phyloP scores from a whole-genome alignment of 1,140 invertebrate species.

The Dreissena polymorpha region DNA sequence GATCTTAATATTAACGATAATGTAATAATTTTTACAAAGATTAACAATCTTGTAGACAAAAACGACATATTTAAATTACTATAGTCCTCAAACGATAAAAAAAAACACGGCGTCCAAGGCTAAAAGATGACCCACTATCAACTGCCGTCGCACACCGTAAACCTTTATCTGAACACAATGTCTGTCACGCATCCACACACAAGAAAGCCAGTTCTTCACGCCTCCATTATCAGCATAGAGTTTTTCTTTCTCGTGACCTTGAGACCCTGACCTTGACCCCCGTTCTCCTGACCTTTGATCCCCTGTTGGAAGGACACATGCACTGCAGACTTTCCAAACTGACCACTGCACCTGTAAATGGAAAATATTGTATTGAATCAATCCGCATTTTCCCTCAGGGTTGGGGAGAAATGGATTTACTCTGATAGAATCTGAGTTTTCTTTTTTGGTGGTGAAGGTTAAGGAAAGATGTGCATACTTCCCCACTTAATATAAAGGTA shows the following conservation, averaged over 20 bases:
- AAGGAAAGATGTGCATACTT: no score
- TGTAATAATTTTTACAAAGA: no score
- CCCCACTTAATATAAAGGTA: not conserved
- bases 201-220: not conserved
- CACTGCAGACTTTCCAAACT: conserved; percentile 45
- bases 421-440: not conserved
- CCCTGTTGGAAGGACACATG: conserved; percentile 50
- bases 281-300: conserved; percentile 31
- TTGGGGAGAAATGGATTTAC: not conserved
- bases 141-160: no score
- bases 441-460: not conserved
- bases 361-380: not conserved
- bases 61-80: no score
- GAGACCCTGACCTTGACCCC: conserved; percentile 16
- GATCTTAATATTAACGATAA: no score
- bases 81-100: no score
- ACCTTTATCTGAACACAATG: no score
- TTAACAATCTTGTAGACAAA: no score
- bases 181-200: no score
- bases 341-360: conserved; percentile 32
- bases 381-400: not conserved
- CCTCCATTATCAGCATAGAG: conserved; percentile 24
- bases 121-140: no score
- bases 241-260: conserved; percentile 49
- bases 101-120: no score